phyloP scores from a whole-genome alignment of 2,797 vertebrate species.

The Sebastes hubbsi region DNA sequence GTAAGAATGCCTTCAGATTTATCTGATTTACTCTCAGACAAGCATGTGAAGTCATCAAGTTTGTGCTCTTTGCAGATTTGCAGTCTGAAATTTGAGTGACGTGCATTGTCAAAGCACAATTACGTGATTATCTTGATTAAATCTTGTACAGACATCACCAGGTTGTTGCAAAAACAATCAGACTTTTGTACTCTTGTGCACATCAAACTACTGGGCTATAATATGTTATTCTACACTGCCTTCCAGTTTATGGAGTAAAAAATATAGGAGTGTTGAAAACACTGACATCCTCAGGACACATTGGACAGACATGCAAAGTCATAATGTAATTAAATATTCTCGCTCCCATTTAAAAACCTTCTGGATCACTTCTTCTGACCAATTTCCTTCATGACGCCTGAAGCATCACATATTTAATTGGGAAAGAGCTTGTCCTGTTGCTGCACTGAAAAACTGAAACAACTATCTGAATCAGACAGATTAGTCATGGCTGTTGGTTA shows the following conservation, averaged over 20 bases:
- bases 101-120: neutral
- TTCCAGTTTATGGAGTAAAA: neutral
- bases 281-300: constrained; percentile 36
- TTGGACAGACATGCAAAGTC: constrained; percentile 25
- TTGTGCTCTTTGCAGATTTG: neutral
- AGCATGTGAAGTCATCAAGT: neutral
- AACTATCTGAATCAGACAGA: neutral
- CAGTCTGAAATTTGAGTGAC: neutral
- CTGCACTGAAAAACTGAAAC: neutral
- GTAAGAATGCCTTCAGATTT: neutral
- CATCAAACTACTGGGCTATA: neutral
- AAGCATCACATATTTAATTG: constrained; percentile 37
- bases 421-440: constrained; percentile 9
- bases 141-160: neutral
- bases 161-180: neutral
- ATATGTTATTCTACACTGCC: constrained; percentile 1
- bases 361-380: neutral
- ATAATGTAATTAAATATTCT: constrained; percentile 45
- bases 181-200: neutral
- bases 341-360: constrained; percentile 6
- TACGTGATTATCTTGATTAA: constrained; percentile 6
- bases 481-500: neutral
- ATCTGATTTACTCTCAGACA: neutral
- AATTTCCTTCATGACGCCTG: neutral
- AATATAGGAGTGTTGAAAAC: neutral